Evolutionary conservation across 1,140 invertebrate species (phyloP), one percentile per base, ranked within the genome.

Genomic region (Drosophila insularis): DNA sequence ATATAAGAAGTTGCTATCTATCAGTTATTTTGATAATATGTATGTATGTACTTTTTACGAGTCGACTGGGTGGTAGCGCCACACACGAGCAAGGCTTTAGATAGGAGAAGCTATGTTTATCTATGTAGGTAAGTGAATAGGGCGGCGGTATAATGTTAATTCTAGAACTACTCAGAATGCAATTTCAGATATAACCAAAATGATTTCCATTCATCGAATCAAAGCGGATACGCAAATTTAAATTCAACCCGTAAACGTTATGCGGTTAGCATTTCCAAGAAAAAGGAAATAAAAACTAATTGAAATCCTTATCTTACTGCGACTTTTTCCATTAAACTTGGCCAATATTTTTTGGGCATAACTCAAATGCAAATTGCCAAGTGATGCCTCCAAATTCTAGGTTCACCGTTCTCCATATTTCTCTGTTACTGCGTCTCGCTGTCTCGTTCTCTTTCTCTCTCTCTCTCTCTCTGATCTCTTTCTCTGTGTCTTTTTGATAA

Each of bases 401-500:
- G 17, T 50, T 21, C 8, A 21, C 43, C 8, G 11, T 50, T 14
- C 43, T 21, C 17, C 11, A 27, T 27, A 27, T 27, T 27, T 27
- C 6, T 27, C 14, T 19, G 14, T 19, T 17, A 19, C 43, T 19
- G 10, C 1, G 32, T 35, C 14, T 46, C 40, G 8, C 5, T 8
- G 10, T 19, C 14, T 17, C 5, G 1, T 6, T 46, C 17, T 19
- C n/a, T 46, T 2, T 46, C 14, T 46, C 14, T 7, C 4, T 21
- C 11, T 1, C 17, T 53, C 43, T 17, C 13, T 19, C 21, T 13
- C 3, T 4, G 40, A 27, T 56, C 17, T 17, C n/a, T 27, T 0
- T 13, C 63, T 32, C 7, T 14, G 39, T 46, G 43, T 60, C 32
- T 70, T 68, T 76, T 76, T 85, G 73, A 65, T 53, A 55, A 67